Evolutionary conservation across 2,888 invertebrate species (phyloP).

Genomic region (Carabus problematicus): DNA sequence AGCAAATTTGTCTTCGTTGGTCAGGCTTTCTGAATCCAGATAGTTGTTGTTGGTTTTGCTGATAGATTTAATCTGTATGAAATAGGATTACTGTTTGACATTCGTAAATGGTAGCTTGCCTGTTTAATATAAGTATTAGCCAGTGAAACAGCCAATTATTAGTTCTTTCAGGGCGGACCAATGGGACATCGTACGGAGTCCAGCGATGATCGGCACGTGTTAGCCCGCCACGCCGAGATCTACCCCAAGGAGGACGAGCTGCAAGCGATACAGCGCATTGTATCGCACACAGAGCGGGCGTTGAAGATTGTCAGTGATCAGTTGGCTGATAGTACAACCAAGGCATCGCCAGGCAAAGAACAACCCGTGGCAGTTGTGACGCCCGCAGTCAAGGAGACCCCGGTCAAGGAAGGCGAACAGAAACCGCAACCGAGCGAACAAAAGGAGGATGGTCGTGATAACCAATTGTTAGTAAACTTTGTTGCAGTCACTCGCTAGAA

Average conservation of each 20-base stretch:
- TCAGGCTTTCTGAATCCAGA: too few species aligned
- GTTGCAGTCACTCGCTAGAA: too few species aligned
- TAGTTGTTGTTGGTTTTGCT: too few species aligned
- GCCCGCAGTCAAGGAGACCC: conserved; percentile 50
- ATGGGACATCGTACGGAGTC: conserved; percentile 84
- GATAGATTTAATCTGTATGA: too few species aligned
- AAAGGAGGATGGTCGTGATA: conserved; percentile 80
- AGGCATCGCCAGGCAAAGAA: conserved; percentile 49
- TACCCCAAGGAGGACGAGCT: conserved; percentile 92
- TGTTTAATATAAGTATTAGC: too few species aligned
- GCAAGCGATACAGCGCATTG: conserved; percentile 88
- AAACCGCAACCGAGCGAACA: conserved; percentile 55
- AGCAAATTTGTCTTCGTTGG: too few species aligned
- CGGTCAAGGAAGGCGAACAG: conserved; percentile 53
- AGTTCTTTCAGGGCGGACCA: conserved; percentile 66
- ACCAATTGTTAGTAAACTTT: conserved; percentile 69
- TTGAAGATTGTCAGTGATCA: conserved; percentile 94
- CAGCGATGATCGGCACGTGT: conserved; percentile 95
- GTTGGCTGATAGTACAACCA: conserved; percentile 69
- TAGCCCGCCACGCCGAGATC: conserved; percentile 91
- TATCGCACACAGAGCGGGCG: conserved; percentile 91
- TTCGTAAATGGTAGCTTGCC: too few species aligned
- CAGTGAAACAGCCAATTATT: background rate
- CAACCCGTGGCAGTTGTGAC: conserved; percentile 50
- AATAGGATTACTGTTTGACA: too few species aligned